Evolutionary conservation across 2,888 invertebrate genomes (phyloP).

Genomic region (Sericinus montela): DNA sequence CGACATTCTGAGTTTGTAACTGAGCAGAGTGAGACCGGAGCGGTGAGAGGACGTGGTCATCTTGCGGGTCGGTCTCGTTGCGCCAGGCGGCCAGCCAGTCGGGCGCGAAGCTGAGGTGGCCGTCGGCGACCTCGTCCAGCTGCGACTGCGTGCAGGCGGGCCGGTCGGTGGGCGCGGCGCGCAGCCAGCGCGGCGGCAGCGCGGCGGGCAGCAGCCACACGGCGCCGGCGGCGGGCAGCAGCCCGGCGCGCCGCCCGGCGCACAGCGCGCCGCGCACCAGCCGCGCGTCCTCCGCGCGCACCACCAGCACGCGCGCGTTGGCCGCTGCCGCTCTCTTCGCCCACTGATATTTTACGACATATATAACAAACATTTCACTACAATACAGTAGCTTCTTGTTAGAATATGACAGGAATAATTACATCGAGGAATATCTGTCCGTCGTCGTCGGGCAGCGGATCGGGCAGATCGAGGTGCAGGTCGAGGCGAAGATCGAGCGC

Average conservation of each 20-base stretch:
- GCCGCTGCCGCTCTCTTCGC: constrained; percentile 37
- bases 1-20: too few species aligned
- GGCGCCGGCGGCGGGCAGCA: constrained; percentile 85
- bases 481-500: constrained; percentile 42
- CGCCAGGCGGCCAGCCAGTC: constrained; percentile 46
- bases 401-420: too few species aligned
- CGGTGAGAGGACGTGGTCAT: too few species aligned
- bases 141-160: constrained; percentile 69
- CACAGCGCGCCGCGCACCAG: constrained; percentile 89
- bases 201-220: constrained; percentile 93
- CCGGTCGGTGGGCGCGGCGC: constrained; percentile 78
- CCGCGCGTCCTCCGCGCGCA: constrained; percentile 86
- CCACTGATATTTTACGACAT: constrained; percentile 45
- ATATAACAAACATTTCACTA: too few species aligned
- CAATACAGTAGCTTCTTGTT: too few species aligned
- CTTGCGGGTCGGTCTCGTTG: background rate
- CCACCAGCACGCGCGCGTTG: constrained; percentile 87
- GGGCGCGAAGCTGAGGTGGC: constrained; percentile 43
- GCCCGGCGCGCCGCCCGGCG: constrained; percentile 85
- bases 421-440: constrained; percentile 35
- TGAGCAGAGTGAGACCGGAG: too few species aligned
- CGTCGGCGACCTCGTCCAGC: constrained; percentile 36
- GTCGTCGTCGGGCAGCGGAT: constrained; percentile 46
- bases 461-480: constrained; percentile 47
- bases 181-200: constrained; percentile 83